Conservation (phyloP, 1,140 invertebrate genomes). For the Zaprionus inermis region DNA sequence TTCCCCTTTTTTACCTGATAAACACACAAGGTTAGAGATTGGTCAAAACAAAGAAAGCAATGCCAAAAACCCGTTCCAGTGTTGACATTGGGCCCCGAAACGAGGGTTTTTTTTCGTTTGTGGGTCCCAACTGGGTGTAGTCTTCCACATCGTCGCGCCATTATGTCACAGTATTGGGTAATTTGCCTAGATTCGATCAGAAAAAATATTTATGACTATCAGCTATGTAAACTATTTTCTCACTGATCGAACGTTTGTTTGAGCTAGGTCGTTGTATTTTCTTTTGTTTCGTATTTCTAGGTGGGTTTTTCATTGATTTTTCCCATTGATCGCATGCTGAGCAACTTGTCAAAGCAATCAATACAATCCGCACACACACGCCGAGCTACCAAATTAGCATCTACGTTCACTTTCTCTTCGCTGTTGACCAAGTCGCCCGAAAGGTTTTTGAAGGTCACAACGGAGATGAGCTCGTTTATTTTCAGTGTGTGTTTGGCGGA, state of each 20-base stretch:
- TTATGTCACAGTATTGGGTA: conserved; percentile 11
- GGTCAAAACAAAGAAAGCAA: conserved; percentile 7
- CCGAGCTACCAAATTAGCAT: not conserved
- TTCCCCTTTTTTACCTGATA: not conserved
- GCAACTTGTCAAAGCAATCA: conserved; percentile 4
- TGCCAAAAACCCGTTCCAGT: not conserved
- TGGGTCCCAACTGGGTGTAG: conserved; percentile 4
- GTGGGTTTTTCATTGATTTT: conserved; percentile 36
- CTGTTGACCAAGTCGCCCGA: conserved; percentile 1
- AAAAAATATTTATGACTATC: not conserved
- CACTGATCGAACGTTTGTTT: conserved; percentile 13
- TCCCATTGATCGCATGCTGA: conserved; percentile 6
- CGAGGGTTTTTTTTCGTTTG: not conserved
- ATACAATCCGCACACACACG: conserved; percentile 3
- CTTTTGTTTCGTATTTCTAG: conserved; percentile 4
- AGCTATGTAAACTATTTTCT: not conserved
- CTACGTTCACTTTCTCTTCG: not conserved
- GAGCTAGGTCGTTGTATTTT: not conserved
- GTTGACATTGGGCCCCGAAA: not conserved
- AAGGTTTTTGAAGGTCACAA: conserved; percentile 5
- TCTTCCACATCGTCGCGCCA: not conserved
- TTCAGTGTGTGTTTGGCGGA: too few relatives aligned
- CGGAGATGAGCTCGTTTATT: conserved; percentile 7
- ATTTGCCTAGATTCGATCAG: conserved; percentile 4
- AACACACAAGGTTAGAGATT: conserved; percentile 2